These are phyloP conservation scores for Cataglyphis hispanica DNA, from an alignment of 1,140 invertebrate species.

Conservation along the genomic window DNA sequence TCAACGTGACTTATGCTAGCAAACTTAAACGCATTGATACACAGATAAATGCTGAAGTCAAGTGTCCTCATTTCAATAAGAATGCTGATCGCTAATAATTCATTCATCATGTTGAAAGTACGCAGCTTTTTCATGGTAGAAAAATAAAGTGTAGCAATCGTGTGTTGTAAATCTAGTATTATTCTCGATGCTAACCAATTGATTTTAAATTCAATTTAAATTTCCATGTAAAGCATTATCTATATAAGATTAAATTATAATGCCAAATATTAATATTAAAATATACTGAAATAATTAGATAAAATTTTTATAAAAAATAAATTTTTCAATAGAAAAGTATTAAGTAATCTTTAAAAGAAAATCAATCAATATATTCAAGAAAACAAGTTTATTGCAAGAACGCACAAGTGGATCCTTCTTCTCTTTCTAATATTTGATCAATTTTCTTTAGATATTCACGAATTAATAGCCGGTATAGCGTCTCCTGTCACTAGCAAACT, in stretches of 20 bases:
- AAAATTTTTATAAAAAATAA: neutral
- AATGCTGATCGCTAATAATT: conserved; percentile 7
- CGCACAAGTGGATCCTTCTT: neutral
- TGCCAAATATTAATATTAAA: too few species aligned
- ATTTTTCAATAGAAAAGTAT: neutral
- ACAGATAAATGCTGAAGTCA: conserved; percentile 30
- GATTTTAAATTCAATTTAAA: neutral
- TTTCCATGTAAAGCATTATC: neutral
- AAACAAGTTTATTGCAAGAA: neutral
- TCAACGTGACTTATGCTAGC: conserved; percentile 10
- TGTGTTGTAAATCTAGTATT: too few species aligned
- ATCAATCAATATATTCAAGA: neutral
- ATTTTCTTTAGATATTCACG: neutral
- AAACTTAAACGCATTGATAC: conserved; percentile 3
- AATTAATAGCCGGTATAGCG: conserved; percentile 27
- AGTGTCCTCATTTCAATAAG: conserved; percentile 24
- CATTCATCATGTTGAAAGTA: neutral
- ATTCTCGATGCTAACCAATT: too few species aligned
- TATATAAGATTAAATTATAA: neutral
- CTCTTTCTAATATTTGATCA: neutral
- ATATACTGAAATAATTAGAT: neutral
- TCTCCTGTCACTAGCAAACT: conserved; percentile 22
- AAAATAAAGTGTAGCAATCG: neutral
- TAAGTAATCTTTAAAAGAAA: neutral
- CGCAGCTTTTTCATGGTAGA: neutral